These are phyloP conservation scores for Brachypodius melanocephalos DNA, from an alignment of 2,113 vertebrate species.

Conservation along the genomic window DNA sequence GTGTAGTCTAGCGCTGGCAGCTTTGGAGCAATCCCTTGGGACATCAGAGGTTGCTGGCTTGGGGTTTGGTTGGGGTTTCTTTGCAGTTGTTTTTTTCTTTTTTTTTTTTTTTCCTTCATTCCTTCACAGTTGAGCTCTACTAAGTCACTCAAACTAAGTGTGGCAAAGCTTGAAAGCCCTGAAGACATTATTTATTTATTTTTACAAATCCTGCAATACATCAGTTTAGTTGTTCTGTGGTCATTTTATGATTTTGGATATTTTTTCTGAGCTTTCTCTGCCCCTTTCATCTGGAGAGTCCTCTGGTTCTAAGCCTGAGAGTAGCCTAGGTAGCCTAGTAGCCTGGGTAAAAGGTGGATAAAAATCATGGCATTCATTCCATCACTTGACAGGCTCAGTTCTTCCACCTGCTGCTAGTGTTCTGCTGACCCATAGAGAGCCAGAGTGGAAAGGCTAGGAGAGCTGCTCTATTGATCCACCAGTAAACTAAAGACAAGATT, in stretches of 20 bases:
- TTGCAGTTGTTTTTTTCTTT: not conserved
- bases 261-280: not conserved
- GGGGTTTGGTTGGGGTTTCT: not conserved
- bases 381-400: not conserved
- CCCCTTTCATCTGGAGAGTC: not conserved
- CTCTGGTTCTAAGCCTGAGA: constrained; percentile 25
- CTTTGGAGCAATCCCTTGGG: not conserved
- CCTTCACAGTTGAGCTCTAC: not conserved
- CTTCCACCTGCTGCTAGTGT: not conserved
- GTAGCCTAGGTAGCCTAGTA: not conserved
- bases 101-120: not conserved
- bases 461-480: not conserved
- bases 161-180: constrained; percentile 26
- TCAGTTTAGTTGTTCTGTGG: constrained; percentile 31
- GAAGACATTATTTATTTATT: constrained; percentile 45
- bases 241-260: not conserved
- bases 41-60: not conserved
- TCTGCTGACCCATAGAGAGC: not conserved
- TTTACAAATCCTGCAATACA: constrained; percentile 65
- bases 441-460: not conserved
- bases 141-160: constrained; percentile 5
- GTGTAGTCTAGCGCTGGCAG: not conserved
- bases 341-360: not conserved
- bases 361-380: not conserved
- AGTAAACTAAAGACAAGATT: not conserved